Evolutionary conservation across 2,113 vertebrate species (phyloP), one percentile per base, ranked within the genome.

Genomic region (Poeciliopsis prolifica): DNA sequence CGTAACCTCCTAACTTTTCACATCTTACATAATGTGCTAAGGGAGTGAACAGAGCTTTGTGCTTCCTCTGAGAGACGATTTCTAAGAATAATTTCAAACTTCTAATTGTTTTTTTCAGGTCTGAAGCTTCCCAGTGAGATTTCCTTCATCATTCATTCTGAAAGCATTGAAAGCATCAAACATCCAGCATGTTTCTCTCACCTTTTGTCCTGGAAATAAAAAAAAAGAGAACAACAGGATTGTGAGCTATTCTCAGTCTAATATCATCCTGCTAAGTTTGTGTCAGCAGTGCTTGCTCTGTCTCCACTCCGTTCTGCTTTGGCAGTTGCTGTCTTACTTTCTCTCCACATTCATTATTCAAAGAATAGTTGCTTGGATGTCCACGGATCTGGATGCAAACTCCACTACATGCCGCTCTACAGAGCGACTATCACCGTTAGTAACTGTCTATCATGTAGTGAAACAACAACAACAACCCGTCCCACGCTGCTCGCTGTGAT

Each of bases 291-390:
- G 28, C 51, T 17, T n/a, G 64, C 60, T 61, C 78, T 44, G 65
- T 51, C 68, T 73, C 35, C 72, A 60, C 75, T 78, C 72, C 13
- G n/a, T 66, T 73, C 68, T 81, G 70, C 64, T 82, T 78, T 80
- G 70, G 67, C 77, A 77, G 80, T 68, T 76, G 73, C 26, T 2
- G 61, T 70, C 72, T 83, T 15, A 0, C 61, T 85, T 84, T 78
- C 51, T 75, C 82, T 84, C 31, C 33, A 17, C 60, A 75, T 90
- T 71, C 75, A 89, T 89, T 89, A 89, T 91, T 90, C 74, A 91
- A 35, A 14, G 28, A 60, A 64, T 22, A 61, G 83, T 80, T 81
- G 81, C 79, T 84, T 70, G 73, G 74, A 86, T 82, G 71, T 84
- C 78, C 82, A 67, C 11, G 4, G 76, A 83, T 88, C 83, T 80